Percentiles rank a stretch among this genome's conserved stretches.
Evolutionary conservation across 2,888 invertebrate genomes (phyloP).

Genomic region (Rhorus exstirpatorius): DNA sequence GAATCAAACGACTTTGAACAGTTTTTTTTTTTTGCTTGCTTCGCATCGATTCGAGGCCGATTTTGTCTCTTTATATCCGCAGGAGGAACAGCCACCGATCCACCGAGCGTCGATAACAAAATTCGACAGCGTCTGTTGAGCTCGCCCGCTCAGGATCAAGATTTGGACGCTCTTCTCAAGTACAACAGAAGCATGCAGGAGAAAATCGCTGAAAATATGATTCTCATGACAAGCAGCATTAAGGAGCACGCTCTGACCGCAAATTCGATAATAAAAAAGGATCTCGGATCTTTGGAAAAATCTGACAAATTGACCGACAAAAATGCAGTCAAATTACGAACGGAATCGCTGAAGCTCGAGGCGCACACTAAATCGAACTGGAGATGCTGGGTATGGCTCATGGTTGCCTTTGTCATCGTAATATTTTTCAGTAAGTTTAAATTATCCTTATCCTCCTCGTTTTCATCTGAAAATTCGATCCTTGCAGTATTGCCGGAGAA

Average conservation of each 20-base stretch:
- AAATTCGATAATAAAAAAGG: slow-evolving; percentile 95
- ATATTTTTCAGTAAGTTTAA: slow-evolving; percentile 94
- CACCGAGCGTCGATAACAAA: slow-evolving; percentile 3
- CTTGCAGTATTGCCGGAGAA: too few species aligned
- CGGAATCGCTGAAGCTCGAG: slow-evolving; percentile 93
- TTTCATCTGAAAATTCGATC: too few species aligned
- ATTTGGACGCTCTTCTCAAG: slow-evolving; percentile 93
- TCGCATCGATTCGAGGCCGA: not conserved
- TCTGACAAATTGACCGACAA: slow-evolving; percentile 93
- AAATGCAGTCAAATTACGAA: slow-evolving; percentile 92
- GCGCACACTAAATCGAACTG: slow-evolving; percentile 95
- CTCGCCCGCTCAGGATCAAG: slow-evolving; percentile 88
- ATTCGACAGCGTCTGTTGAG: slow-evolving; percentile 74
- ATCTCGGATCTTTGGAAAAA: slow-evolving; percentile 89
- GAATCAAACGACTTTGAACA: too few species aligned
- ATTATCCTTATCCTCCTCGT: slow-evolving; percentile 15
- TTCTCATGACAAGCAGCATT: slow-evolving; percentile 94
- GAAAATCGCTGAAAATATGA: slow-evolving; percentile 97
- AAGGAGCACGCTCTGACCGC: slow-evolving; percentile 97
- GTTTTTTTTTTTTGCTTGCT: too few species aligned
- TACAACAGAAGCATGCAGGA: slow-evolving; percentile 96
- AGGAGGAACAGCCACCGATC: slow-evolving; percentile 7
- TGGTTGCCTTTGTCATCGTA: slow-evolving; percentile 94
- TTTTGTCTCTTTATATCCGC: not conserved
- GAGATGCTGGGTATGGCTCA: slow-evolving; percentile 98